These are phyloP conservation scores for Pterocles orientalis DNA, from an alignment of 2,113 vertebrate species.

Conservation along the genomic window DNA sequence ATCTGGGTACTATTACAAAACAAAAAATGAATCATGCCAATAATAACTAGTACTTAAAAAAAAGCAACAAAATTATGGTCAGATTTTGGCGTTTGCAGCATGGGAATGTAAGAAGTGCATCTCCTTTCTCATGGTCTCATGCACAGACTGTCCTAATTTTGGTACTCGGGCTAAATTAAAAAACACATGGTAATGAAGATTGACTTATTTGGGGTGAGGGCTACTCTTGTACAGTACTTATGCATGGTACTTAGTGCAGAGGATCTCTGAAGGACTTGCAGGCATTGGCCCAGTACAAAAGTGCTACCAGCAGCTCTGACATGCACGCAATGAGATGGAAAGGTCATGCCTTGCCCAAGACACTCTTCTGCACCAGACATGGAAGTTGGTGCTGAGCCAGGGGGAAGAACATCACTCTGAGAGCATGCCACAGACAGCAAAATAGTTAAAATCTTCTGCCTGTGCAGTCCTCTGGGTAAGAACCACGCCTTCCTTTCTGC, in stretches of 20 bases:
- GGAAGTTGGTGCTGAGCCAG: background rate
- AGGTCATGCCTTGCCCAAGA: background rate
- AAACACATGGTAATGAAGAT: background rate
- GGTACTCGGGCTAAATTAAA: background rate
- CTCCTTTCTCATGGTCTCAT: background rate
- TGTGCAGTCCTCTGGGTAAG: background rate
- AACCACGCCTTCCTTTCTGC: background rate
- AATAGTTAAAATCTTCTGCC: background rate
- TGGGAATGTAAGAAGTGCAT: background rate
- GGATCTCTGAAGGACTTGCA: background rate
- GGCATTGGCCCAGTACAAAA: background rate
- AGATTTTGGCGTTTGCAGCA: background rate
- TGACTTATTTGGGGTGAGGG: background rate
- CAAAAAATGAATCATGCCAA: constrained; percentile 38
- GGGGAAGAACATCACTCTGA: background rate
- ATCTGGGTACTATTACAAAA: constrained; percentile 48
- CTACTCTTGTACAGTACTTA: background rate
- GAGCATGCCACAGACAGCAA: background rate
- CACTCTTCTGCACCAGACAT: background rate
- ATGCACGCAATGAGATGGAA: background rate
- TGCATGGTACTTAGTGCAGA: background rate
- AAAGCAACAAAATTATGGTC: background rate
- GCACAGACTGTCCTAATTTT: background rate
- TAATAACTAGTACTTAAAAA: background rate
- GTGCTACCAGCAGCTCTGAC: background rate